These are phyloP conservation scores for Dicyrtomina minuta DNA, from an alignment of 2,888 invertebrate species.

Conservation along the genomic window DNA sequence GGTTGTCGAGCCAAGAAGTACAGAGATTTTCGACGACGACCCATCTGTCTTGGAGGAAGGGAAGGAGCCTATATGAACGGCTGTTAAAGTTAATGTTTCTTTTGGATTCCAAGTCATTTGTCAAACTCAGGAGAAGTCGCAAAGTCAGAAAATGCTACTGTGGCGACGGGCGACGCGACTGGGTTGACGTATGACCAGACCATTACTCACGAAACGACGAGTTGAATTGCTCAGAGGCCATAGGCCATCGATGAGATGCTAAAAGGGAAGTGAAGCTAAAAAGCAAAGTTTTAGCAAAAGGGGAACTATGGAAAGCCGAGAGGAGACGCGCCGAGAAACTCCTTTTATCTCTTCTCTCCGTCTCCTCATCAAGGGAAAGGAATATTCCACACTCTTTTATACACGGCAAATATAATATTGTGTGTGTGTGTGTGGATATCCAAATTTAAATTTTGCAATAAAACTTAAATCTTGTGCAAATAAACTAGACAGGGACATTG, in stretches of 20 bases:
- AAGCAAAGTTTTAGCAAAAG: too few relatives aligned
- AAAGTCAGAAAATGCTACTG: slow-evolving; percentile 24
- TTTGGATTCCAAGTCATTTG: slow-evolving; percentile 25
- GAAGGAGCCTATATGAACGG: neutral
- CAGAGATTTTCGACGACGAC: slow-evolving; percentile 15
- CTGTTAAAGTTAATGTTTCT: slow-evolving; percentile 5
- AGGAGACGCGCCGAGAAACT: slow-evolving; percentile 6
- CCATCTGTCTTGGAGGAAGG: slow-evolving; percentile 14
- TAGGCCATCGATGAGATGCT: neutral
- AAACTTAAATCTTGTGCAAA: slow-evolving; percentile 20
- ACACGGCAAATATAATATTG: neutral
- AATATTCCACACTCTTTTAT: neutral
- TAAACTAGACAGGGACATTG: slow-evolving; percentile 17
- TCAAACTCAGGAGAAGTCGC: slow-evolving; percentile 16
- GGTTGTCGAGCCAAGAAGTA: slow-evolving; percentile 25
- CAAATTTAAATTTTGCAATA: slow-evolving; percentile 14
- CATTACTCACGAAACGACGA: slow-evolving; percentile 21
- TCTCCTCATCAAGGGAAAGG: neutral
- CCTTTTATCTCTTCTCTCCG: too few relatives aligned
- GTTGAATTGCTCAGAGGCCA: slow-evolving; percentile 7
- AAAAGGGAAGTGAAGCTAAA: too few relatives aligned
- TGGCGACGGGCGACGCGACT: slow-evolving; percentile 18
- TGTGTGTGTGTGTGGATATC: too few relatives aligned
- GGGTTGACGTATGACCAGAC: slow-evolving; percentile 23
- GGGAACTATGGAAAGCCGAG: neutral